Evolutionary conservation across 2,888 invertebrate genomes (phyloP).

Genomic region (Ornithoptera alexandrae): DNA sequence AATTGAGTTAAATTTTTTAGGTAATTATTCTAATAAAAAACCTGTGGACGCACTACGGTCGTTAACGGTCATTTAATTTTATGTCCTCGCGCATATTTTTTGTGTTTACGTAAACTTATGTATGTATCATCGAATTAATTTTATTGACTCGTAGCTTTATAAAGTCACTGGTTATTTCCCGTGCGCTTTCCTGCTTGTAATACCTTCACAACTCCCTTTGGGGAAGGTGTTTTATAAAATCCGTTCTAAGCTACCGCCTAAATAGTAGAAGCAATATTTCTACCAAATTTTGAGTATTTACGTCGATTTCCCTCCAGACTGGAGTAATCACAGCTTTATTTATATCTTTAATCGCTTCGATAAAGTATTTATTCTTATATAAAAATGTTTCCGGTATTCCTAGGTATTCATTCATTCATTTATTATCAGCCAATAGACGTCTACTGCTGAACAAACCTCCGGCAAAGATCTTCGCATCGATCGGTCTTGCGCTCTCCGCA

Average conservation of each 20-base stretch:
- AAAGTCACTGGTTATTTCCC: too few relatives aligned
- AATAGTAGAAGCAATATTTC: too few relatives aligned
- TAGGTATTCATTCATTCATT: neutral
- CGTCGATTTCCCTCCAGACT: too few relatives aligned
- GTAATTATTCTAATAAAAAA: neutral
- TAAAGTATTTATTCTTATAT: too few relatives aligned
- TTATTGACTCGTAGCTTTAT: neutral
- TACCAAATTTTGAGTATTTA: too few relatives aligned
- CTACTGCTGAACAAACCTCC: neutral
- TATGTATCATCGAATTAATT: neutral
- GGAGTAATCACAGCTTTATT: too few relatives aligned
- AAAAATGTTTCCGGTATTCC: neutral
- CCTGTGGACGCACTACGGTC: neutral
- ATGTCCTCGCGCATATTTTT: neutral
- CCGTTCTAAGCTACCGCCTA: too few relatives aligned
- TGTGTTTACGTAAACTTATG: neutral
- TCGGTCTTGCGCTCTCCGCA: neutral
- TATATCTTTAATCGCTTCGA: too few relatives aligned
- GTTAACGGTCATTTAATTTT: constrained; percentile 5
- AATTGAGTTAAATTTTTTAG: neutral
- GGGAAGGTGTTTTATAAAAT: too few relatives aligned
- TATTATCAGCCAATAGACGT: neutral
- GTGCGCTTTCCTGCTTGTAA: too few relatives aligned
- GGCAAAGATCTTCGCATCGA: too few relatives aligned
- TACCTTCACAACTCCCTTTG: too few relatives aligned